A percentile compares a stretch with the other conserved stretches of the same genome.
phyloP scores from a whole-genome alignment of 2,888 invertebrate genomes.

The Stenolophus ochropezus region DNA sequence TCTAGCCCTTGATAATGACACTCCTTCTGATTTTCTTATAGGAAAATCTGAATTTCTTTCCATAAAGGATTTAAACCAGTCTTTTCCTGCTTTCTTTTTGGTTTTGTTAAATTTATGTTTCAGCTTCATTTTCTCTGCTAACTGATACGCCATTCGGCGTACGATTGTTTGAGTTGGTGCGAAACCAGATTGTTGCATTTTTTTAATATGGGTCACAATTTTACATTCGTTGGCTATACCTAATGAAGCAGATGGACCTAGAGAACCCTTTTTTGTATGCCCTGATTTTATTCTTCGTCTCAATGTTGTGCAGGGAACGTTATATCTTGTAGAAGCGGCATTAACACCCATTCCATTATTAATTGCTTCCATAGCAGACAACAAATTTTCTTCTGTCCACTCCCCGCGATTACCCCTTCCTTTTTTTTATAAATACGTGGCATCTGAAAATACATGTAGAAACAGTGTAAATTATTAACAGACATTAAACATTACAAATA shows the following conservation, averaged over 20 bases:
- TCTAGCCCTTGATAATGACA: conserved; percentile 64
- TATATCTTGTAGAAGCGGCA: background rate
- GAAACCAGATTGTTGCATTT: conserved; percentile 60
- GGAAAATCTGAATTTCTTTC: conserved; percentile 63
- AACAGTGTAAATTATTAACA: background rate
- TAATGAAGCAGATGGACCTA: background rate
- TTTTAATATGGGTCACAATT: conserved; percentile 6
- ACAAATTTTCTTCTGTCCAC: background rate
- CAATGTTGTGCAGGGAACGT: background rate
- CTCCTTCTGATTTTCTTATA: conserved; percentile 66
- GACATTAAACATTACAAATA: background rate
- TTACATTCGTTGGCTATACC: background rate
- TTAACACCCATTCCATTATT: background rate
- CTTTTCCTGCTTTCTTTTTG: conserved; percentile 64
- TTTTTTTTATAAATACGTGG: background rate
- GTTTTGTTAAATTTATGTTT: conserved; percentile 65
- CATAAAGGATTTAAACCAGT: conserved; percentile 65
- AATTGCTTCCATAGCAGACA: background rate
- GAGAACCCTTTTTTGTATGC: background rate
- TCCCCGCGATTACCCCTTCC: background rate
- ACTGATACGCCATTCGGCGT: conserved; percentile 65
- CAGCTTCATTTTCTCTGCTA: conserved; percentile 63
- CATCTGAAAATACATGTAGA: background rate
- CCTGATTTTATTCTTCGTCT: background rate
- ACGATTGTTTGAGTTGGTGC: conserved; percentile 62